Percentiles rank a stretch among this genome's conserved stretches.
Evolutionary conservation across 2,113 vertebrate genomes (phyloP).

Genomic region (Amphilophus citrinellus): DNA sequence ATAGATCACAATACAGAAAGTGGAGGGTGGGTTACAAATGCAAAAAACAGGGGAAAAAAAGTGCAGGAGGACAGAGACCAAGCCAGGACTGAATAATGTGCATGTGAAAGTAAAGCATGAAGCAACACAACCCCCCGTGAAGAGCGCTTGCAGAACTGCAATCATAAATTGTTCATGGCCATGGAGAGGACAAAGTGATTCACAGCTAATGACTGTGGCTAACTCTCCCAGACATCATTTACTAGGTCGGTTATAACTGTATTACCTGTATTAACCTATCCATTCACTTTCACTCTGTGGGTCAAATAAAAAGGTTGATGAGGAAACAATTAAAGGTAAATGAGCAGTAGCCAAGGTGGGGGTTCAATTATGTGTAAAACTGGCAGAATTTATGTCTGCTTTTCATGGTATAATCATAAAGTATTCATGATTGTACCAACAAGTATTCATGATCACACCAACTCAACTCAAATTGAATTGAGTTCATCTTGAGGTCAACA

Average conservation of each 20-base stretch:
- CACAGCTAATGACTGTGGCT: neutral
- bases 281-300: neutral
- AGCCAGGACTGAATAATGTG: neutral
- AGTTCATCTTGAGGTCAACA: too few relatives aligned
- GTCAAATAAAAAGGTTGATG: slow-evolving; percentile 21
- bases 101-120: neutral
- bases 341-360: neutral
- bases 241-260: neutral
- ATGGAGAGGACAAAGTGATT: neutral
- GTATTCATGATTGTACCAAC: neutral
- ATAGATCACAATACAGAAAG: neutral
- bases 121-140: neutral
- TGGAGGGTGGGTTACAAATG: neutral
- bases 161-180: neutral
- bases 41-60: neutral
- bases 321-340: slow-evolving; percentile 21
- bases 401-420: slow-evolving; percentile 16
- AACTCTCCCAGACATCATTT: slow-evolving; percentile 7
- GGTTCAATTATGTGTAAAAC: slow-evolving; percentile 22
- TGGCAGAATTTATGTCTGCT: slow-evolving; percentile 4
- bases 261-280: neutral
- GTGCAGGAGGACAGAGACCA: neutral
- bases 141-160: neutral
- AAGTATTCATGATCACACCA: neutral
- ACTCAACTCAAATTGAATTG: neutral